Evolutionary conservation across 1,140 invertebrate species (phyloP), one percentile per base, ranked within the genome.

Genomic region (Drosophila chauvacae): DNA sequence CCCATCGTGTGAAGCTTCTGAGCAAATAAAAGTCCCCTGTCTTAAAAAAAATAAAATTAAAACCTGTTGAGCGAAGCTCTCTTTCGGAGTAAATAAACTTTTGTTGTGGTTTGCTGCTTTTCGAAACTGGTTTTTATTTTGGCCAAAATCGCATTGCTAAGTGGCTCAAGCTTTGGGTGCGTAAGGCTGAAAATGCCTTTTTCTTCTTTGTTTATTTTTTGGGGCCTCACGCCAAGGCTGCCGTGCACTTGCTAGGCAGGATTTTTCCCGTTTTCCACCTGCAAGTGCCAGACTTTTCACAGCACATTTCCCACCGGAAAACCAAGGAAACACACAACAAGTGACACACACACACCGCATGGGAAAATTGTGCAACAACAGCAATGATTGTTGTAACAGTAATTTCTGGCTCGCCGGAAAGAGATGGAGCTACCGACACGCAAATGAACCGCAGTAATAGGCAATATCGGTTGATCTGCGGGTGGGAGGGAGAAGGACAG

Each of bases 11-110:
- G 48, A 28, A 62, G 55, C 51, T 55, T 53, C 44, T 45, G 39
- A 44, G 45, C 42, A 70, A 42, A 61, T 50, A 65, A 80, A 56
- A 76, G 33, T 48, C 50, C 48, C 50, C 55, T 6, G 9, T n/a
- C 4, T 13, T 6, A 16, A 62, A 30, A 30, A 47, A 47, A 26
- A 23, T 16, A 9, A 26, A 88, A 53, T 44, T 57, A 68, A 87
- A 87, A 87, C 84, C 84, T 87, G 84, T 88, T 87, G 84, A 87
- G 47, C 64, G 47, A 71, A 71, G 76, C 77, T 73, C 63, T 68
- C 69, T 63, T 60, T 53, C 26, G 50, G 48, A 58, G 79, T 62
- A 68, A 80, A 69, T 68, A 71, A 72, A 70, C 58, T 83, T 78
- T 83, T 80, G 28, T 56, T 85, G 59, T 59, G 41, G 61, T 44